A percentile compares a stretch with the other conserved stretches of the same genome.
phyloP scores from a whole-genome alignment of 2,113 vertebrate genomes.

The Galbula dea region DNA sequence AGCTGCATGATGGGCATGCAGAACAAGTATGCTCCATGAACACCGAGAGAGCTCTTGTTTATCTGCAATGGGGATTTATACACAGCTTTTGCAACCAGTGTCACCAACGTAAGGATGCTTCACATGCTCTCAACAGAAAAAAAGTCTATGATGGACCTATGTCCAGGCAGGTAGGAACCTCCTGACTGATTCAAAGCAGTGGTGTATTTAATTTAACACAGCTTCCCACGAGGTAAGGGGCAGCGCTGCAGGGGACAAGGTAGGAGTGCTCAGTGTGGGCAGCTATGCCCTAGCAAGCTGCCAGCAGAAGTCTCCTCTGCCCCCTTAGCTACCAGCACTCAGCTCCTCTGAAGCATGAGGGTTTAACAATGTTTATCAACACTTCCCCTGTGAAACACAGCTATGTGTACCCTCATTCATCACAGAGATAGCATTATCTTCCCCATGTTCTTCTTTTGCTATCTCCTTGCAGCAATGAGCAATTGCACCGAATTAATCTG shows the following conservation, averaged over 20 bases:
- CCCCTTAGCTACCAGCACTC: background rate
- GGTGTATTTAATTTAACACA: background rate
- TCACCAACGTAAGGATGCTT: background rate
- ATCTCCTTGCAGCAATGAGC: background rate
- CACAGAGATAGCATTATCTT: background rate
- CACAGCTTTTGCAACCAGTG: background rate
- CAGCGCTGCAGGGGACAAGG: background rate
- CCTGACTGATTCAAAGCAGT: background rate
- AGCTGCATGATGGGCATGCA: background rate
- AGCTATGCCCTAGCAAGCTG: background rate
- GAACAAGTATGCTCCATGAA: background rate
- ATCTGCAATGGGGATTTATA: background rate
- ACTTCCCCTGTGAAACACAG: background rate
- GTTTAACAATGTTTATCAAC: constrained; percentile 21
- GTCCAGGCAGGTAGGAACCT: background rate
- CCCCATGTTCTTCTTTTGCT: constrained; percentile 19
- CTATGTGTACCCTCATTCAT: background rate
- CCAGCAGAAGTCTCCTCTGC: background rate
- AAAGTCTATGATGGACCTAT: background rate
- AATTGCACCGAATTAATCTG: constrained; percentile 13
- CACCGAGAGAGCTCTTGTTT: background rate
- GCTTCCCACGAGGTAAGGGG: background rate
- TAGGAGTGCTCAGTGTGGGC: background rate
- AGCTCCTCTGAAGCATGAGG: background rate
- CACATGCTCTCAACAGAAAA: background rate